Base-by-base conservation (phyloP, 1,140 invertebrate genomes). In the Melitaea cinxia region DNA sequence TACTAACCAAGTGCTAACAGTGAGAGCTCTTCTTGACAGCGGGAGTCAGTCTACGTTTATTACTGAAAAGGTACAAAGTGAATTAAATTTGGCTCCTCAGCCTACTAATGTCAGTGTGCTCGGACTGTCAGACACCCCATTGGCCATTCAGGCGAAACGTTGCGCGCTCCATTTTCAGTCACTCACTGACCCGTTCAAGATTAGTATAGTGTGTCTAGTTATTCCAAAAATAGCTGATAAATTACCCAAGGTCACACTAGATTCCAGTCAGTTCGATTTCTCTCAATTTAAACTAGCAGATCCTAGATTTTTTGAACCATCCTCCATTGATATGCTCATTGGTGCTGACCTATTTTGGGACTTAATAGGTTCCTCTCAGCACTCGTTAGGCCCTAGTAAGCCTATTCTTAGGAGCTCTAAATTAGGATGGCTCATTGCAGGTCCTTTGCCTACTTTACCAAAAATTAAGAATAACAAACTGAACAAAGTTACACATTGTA, bases 31-130 rank as follows among this genome's bases (percentile, higher is more conserved):
- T 5, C 37, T 73, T 12, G 64, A 49, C 33, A 28, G 39, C 9
- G 56, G 67, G 4, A 70, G 67, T 45, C 60, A 70, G 37, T 53
- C 64, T 30, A 61, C 56, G 21, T 65, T 58, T 10, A 58, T 58
- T 30, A 58, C 12, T 4, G 28, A 47, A 58, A 26, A 10, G 30
- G 14, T 58, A 19, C 2, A 3, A 1, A 45, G 19, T 45, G 3
- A 45, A 45, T 3, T 45, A 2, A 28, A 28, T 6, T 1, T 4
- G 15, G 3, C 2, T 10, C 2, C 2, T 17, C 15, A 45, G 15
- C 15, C 42, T 17, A 15, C 3, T 39, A n/a, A 3, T 39, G 17
- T 21, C 4, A 35, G n/a, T 4, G 30, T 54, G 9, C 19, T 35
- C 10, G 52, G 52, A 2, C 19, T 54, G 15, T n/a, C 28, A 9